Evolutionary conservation across 1,140 invertebrate genomes (phyloP).

Genomic region (Whitmania pigra): DNA sequence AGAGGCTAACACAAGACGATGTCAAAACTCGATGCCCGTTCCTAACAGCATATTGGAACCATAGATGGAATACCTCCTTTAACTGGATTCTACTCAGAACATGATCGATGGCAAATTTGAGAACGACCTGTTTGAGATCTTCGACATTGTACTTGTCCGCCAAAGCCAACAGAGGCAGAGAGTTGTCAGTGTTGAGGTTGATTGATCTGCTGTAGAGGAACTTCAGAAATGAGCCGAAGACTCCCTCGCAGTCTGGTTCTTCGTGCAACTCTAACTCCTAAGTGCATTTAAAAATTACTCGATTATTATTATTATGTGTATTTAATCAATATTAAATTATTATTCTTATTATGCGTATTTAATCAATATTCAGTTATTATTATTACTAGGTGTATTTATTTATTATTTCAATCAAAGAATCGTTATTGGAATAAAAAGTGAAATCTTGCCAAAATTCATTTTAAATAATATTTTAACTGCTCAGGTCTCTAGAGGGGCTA

Average conservation of each 20-base stretch:
- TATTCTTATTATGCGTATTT: too few relatives aligned
- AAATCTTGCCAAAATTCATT: too few relatives aligned
- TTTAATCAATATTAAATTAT: too few relatives aligned
- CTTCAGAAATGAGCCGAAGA: conserved; percentile 76
- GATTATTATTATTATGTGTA: too few relatives aligned
- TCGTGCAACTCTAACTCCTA: conserved; percentile 59
- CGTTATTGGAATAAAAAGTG: too few relatives aligned
- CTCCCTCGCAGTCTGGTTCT: conserved; percentile 63
- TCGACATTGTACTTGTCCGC: conserved; percentile 89
- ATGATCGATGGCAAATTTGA: conserved; percentile 41
- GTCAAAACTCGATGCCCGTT: conserved; percentile 39
- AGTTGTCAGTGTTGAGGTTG: conserved; percentile 63
- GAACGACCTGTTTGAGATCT: conserved; percentile 56
- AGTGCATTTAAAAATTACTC: conserved; percentile 28
- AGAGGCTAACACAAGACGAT: conserved; percentile 35
- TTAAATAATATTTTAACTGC: too few relatives aligned
- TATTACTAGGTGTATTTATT: too few relatives aligned
- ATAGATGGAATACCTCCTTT: conserved; percentile 44
- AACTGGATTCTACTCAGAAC: conserved; percentile 42
- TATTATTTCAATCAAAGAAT: too few relatives aligned
- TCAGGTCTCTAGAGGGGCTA: too few relatives aligned
- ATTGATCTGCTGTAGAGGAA: conserved; percentile 88
- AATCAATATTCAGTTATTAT: too few relatives aligned
- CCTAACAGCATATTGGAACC: conserved; percentile 45
- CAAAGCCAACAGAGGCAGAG: conserved; percentile 68